Base-by-base conservation (phyloP, 2,113 vertebrate species). In the Sigmodon hispidus region DNA sequence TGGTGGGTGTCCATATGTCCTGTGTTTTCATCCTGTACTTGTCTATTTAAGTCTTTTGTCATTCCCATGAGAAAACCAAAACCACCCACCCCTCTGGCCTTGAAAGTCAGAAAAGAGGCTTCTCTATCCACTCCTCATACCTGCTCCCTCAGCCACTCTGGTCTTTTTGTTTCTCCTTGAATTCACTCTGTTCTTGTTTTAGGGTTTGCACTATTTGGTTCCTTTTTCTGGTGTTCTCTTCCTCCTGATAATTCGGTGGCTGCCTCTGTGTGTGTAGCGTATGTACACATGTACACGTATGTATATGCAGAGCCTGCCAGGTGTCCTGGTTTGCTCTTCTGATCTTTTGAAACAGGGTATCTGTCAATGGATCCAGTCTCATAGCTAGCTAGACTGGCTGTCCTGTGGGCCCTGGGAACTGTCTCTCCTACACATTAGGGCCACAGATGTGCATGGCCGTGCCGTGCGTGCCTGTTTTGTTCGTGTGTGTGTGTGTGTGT, bases 91-190 rank as follows among this genome's bases (percentile, higher is more conserved):
- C 16, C 34, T 0, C 4, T 45, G 67, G 69, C 67, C 29, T 75
- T 0, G 6, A 24, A 52, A 22, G 7, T 22, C 16, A 48, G 36
- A 72, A 69, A 50, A 65, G 70, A 63, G 55, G 22, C 13, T 83
- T 93, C 36, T 12, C 67, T n/a, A n/a, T 3, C 12, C 0, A 84
- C 19, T 40, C 7, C 75, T 2, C 0, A 1, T 0, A 40, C 4
- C 55, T 19, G 11, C 0, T 48, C 16, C 19, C 55, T 11, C 22
- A 40, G 63, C 34, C 61, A 31, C 3, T 0, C 9, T 6, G 4
- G 57, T 13, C 45, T 13, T 12, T 50, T 36, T 24, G 43, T 6
- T 50, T 86, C 59, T 65, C 40, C 50, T 77, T 75, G 34, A 80
- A 63, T 8, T 80, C 26, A 36, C 24, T 36, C 15, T 55, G 26